Base-by-base conservation (phyloP, 2,888 invertebrate genomes). In the Lottia scabra region DNA sequence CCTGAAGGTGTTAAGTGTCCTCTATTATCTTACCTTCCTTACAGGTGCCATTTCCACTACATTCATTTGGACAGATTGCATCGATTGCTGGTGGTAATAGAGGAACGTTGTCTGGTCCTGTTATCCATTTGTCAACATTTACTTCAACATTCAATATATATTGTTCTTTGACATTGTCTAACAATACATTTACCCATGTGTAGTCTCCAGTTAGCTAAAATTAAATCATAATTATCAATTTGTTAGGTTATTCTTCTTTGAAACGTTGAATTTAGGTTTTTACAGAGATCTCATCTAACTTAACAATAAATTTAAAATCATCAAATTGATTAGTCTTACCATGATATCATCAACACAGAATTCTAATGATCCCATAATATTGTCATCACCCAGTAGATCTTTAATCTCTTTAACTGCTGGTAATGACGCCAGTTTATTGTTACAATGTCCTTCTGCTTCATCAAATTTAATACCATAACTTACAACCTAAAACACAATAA, bases 21-120 rank as follows among this genome's bases (percentile, higher is more conserved):
- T n/a, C n/a, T n/a, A n/a, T n/a, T n/a, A 38, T 71, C 65, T 67
- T 68, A 81, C 78, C 72, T 38, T 75, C 45, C 23, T 23, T 26
- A 69, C 79, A 81, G 19, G 23, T 43, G 2, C 79, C 79, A 45
- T 75, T 38, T 13, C 70, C 65, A 65, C 62, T 72, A 56, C 80
- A 81, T 43, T 80, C 73, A 64, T 77, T 73, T 12, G 68, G 72
- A 63, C 80, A 81, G 62, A 81, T 70, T 12, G 62, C 16, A 10
- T 65, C 62, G 16, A 73, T 38, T 19, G 76, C 70, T 2, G 45
- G 43, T 2, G 70, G 56, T 26, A 73, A 63, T 8, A 66, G 72
- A 16, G 46, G 26, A 13, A 66, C 38, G n/a, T 48, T 66, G 8
- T 68, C 71, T 19, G 64, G 45, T 12, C 70, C 67, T 26, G 65